Conservation (phyloP, 1,140 invertebrate genomes). For the Vanessa tameamea region DNA sequence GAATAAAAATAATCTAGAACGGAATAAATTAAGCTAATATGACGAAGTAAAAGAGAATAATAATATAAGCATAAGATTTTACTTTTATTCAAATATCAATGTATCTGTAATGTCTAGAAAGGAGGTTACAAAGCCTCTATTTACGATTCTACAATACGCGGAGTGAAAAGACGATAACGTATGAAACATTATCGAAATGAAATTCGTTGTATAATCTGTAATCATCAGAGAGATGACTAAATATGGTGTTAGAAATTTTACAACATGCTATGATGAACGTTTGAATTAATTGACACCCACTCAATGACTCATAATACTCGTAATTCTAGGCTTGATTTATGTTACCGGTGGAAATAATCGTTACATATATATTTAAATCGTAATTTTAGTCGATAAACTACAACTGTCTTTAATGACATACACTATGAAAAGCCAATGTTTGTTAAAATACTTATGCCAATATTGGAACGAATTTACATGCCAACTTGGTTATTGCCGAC, state of each 20-base stretch:
- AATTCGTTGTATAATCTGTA: conserved; percentile 6
- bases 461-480: too few species aligned
- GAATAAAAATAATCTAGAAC: too few species aligned
- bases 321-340: background rate
- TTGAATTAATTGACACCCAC: background rate
- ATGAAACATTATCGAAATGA: background rate
- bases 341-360: background rate
- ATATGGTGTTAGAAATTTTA: conserved; percentile 12
- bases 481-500: too few species aligned
- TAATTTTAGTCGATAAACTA: too few species aligned
- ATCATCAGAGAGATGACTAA: conserved; percentile 2
- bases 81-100: conserved; percentile 1
- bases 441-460: too few species aligned
- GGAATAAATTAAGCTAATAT: too few species aligned
- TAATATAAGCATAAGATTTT: background rate
- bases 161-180: background rate
- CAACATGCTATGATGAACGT: background rate
- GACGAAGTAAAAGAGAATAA: background rate
- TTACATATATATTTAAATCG: too few species aligned
- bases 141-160: background rate
- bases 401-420: too few species aligned
- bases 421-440: too few species aligned
- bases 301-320: background rate
- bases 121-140: background rate
- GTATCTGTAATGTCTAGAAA: background rate